Evolutionary conservation across 2,113 vertebrate genomes (phyloP), one percentile per base, ranked within the genome.

Genomic region (Gopherus evgoodei): DNA sequence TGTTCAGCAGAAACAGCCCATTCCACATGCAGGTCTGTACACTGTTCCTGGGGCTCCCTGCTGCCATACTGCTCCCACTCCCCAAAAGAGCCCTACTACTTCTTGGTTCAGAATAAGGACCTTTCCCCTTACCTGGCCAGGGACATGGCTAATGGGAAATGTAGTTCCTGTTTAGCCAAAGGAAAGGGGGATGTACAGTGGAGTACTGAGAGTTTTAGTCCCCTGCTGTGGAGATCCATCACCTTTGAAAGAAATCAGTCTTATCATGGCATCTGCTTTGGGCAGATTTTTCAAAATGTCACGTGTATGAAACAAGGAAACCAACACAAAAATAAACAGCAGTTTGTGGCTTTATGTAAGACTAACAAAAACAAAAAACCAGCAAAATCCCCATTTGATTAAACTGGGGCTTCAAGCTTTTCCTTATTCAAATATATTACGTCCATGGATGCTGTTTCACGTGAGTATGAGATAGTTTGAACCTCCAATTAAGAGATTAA

Each of bases 391-490:
- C 38, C 4, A 6, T 75, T 44, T 91, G 38, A 83, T 47, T 89
- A 81, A 95, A 88, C 29, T 69, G 83, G 83, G 87, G n/a, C 72
- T 72, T 94, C 69, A 69, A 81, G 91, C 72, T 75, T 84, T 89
- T 93, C 76, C 54, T 54, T 86, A 90, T 79, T 84, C 78, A 90
- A 44, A 59, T 69, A 47, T 91, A 21, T 93, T 93, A 89, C 81
- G 84, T 92, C 72, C 62, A 84, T 49, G 83, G 88, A 86, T 6
- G 22, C 79, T 62, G 72, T 84, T 85, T 92, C 38, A 62, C 29
- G 47, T 56, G 75, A 29, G 2, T 93, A 86, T 80, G 79, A 78
- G 42, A 56, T 87, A 59, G 69, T 90, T 95, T 93, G 84, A 95
- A 93, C 86, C 50, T 87, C 44, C 93, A 49, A 27, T 29, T 80